Evolutionary conservation across 2,797 vertebrate species (phyloP).

Genomic region (Chelmon rostratus): DNA sequence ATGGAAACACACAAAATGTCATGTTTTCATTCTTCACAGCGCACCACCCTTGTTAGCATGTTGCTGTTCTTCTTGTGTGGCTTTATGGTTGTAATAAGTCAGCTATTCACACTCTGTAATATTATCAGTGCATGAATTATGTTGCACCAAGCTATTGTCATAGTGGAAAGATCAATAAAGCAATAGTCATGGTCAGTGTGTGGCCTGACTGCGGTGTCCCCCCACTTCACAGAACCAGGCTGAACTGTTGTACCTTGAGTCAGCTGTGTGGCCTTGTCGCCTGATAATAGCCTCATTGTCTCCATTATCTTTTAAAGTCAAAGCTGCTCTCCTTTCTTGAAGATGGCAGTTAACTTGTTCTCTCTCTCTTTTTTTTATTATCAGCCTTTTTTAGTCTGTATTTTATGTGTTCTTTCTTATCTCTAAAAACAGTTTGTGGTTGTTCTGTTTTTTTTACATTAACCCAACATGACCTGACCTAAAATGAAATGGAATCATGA

Average conservation of each 20-base stretch:
- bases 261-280: slow-evolving; percentile 35
- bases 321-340: slow-evolving; percentile 4
- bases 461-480: background rate
- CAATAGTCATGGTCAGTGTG: slow-evolving; percentile 10
- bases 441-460: background rate
- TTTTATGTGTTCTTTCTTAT: slow-evolving; percentile 9
- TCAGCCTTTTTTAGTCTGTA: background rate
- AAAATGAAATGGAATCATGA: background rate
- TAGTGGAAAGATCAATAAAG: slow-evolving; percentile 34
- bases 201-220: slow-evolving; percentile 4
- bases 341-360: background rate
- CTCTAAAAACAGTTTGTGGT: background rate
- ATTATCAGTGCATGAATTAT: slow-evolving; percentile 54
- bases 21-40: background rate
- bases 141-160: slow-evolving; percentile 20
- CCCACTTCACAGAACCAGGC: slow-evolving; percentile 10
- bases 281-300: slow-evolving; percentile 54
- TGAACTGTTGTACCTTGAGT: slow-evolving; percentile 39
- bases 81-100: slow-evolving; percentile 63
- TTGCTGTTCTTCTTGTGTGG: slow-evolving; percentile 1
- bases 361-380: background rate
- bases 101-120: slow-evolving; percentile 42
- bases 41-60: background rate
- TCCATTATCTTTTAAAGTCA: slow-evolving; percentile 56
- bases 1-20: background rate